phyloP scores from a whole-genome alignment of 35 echinoderm and acorn worm species.

The Lytechinus pictus region DNA sequence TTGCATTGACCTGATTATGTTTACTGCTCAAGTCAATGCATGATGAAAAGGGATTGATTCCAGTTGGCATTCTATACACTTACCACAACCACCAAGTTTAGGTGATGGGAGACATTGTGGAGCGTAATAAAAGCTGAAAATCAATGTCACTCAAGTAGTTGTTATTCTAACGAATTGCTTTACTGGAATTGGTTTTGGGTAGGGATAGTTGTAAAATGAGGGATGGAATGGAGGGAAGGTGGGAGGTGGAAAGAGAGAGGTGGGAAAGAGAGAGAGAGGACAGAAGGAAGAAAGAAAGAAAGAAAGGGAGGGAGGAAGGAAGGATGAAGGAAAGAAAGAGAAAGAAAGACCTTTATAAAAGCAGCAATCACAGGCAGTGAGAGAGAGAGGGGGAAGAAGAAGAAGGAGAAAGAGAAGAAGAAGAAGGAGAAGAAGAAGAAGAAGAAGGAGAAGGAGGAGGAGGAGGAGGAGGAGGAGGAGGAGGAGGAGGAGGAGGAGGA shows the following conservation, averaged over 20 bases:
- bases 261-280: no score
- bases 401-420: no score
- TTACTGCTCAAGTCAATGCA: background rate
- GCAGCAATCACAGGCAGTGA: no score
- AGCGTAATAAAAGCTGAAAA: background rate
- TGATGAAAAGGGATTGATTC: background rate
- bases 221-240: background rate
- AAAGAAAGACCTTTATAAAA: background rate
- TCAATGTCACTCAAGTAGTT: background rate
- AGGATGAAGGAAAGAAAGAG: background rate
- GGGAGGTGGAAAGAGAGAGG: no score
- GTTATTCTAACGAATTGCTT: constrained; percentile 12
- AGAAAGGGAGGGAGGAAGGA: no score
- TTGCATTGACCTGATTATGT: background rate
- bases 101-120: background rate
- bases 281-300: no score
- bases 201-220: background rate
- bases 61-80: background rate
- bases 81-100: background rate
- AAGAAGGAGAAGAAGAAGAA: no score
- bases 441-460: no score
- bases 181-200: background rate
- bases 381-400: no score
- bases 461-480: no score
- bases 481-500: background rate